These are phyloP conservation scores for Meteorus cinctellus DNA, from an alignment of 2,888 invertebrate genomes.

Conservation along the genomic window DNA sequence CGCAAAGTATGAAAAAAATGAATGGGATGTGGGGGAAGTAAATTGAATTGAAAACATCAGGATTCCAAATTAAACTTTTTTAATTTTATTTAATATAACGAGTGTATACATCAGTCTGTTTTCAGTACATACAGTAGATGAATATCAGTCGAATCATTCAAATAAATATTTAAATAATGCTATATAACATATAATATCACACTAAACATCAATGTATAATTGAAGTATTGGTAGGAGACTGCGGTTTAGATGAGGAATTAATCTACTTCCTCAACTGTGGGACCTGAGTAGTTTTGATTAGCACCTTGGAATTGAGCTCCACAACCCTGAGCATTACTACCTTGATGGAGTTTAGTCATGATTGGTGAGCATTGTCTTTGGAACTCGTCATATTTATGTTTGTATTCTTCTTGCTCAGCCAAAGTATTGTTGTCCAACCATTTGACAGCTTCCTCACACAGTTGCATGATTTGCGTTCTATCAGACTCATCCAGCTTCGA, in stretches of 20 bases:
- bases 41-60: background rate
- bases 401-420: constrained; percentile 81
- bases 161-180: no score
- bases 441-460: constrained; percentile 77
- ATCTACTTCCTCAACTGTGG: constrained; percentile 81
- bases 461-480: constrained; percentile 75
- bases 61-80: background rate
- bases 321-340: constrained; percentile 63
- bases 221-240: no score
- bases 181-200: no score
- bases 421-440: constrained; percentile 82
- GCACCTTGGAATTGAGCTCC: constrained; percentile 60
- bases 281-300: constrained; percentile 72
- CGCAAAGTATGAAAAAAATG: no score
- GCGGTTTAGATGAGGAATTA: background rate
- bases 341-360: constrained; percentile 77
- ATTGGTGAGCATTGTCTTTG: constrained; percentile 75
- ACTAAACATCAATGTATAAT: no score
- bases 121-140: background rate
- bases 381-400: constrained; percentile 77
- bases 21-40: background rate
- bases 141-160: background rate
- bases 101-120: background rate
- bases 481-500: constrained; percentile 79
- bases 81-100: background rate